phyloP scores from a whole-genome alignment of 1,140 invertebrate species.

The Tribolium castaneum region DNA sequence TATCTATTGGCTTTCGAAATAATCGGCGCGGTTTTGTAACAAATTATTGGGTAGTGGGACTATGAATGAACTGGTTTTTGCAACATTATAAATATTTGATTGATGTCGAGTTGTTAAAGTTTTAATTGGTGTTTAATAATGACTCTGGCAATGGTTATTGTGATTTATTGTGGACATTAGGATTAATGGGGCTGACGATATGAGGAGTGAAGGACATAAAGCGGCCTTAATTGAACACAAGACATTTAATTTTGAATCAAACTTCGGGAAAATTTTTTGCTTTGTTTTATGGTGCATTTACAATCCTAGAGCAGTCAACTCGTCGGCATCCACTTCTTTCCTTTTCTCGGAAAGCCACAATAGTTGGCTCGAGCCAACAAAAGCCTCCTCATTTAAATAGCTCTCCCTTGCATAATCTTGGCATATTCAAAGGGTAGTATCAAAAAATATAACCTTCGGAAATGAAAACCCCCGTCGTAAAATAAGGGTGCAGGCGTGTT shows the following conservation, averaged over 20 bases:
- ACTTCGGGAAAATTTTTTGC: not conserved
- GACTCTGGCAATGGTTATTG: not conserved
- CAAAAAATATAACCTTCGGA: conserved; percentile 61
- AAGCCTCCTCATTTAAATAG: conserved; percentile 34
- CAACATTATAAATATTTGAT: not conserved
- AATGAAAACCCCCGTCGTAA: conserved; percentile 60
- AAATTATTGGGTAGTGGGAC: not conserved
- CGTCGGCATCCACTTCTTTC: not conserved
- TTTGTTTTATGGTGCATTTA: not conserved
- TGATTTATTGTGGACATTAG: not conserved
- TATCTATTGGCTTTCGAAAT: not conserved
- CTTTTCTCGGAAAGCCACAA: conserved; percentile 1
- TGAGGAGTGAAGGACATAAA: not conserved
- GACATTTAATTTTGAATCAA: too few species aligned
- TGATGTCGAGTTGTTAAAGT: not conserved
- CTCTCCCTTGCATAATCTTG: conserved; percentile 53
- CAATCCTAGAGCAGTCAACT: not conserved
- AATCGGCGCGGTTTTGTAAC: not conserved
- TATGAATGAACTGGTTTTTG: not conserved
- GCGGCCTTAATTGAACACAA: not conserved
- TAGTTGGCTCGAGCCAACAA: conserved; percentile 5
- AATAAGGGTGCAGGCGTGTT: conserved; percentile 54
- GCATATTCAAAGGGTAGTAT: conserved; percentile 57
- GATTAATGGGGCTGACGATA: not conserved
- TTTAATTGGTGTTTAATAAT: not conserved